Conservation (phyloP, 2,888 invertebrate species). For the Temnothorax rugatulus region DNA sequence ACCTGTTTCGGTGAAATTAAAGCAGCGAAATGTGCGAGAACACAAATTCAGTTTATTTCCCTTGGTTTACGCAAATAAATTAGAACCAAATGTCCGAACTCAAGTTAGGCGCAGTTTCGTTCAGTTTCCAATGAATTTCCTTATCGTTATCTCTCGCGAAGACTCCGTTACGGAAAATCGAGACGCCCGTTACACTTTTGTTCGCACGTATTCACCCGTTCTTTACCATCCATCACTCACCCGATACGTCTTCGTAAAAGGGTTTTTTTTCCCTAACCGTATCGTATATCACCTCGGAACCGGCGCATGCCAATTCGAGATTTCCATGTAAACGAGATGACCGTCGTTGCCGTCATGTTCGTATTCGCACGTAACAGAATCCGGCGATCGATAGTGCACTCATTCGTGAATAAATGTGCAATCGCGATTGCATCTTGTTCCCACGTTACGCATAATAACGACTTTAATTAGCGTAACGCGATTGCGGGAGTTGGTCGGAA, state of each 20-base stretch:
- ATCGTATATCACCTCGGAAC: conserved; percentile 36
- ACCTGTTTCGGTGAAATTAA: neutral
- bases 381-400: conserved; percentile 33
- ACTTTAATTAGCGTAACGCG: conserved; percentile 26
- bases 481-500: neutral
- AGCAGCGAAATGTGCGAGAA: neutral
- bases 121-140: neutral
- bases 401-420: conserved; percentile 34
- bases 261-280: conserved; percentile 24
- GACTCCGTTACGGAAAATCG: conserved; percentile 12
- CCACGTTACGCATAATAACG: conserved; percentile 40
- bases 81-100: neutral
- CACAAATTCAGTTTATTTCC: conserved; percentile 1
- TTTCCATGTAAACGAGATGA: conserved; percentile 55
- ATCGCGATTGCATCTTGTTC: conserved; percentile 47
- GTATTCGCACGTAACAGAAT: conserved; percentile 44
- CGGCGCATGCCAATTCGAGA: conserved; percentile 49
- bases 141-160: conserved; percentile 20
- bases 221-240: conserved; percentile 26
- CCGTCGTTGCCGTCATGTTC: conserved; percentile 11
- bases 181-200: conserved; percentile 9
- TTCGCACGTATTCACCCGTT: conserved; percentile 4
- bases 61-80: conserved; percentile 7
- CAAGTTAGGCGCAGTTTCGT: neutral
- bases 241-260: conserved; percentile 7